Percentiles rank a stretch among this genome's conserved stretches.
These are phyloP conservation scores for Hypomecis atomaria DNA, from an alignment of 2,888 invertebrate genomes.

Conservation along the genomic window DNA sequence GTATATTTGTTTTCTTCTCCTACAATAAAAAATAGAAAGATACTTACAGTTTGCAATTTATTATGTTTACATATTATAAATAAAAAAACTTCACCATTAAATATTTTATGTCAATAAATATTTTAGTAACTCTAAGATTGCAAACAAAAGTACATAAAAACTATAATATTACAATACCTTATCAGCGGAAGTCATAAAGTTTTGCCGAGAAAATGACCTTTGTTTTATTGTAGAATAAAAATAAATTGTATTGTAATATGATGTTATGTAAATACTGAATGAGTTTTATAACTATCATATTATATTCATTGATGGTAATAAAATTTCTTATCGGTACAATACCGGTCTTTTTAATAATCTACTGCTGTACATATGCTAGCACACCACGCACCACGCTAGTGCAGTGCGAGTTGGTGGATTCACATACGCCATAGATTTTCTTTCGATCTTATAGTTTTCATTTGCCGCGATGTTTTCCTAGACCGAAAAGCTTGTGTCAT, in stretches of 20 bases:
- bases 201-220: conserved; percentile 11
- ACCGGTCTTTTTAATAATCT: too few relatives aligned
- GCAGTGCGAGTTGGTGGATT: too few relatives aligned
- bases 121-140: conserved; percentile 6
- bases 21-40: too few relatives aligned
- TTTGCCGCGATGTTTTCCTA: too few relatives aligned
- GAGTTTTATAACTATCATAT: conserved; percentile 11
- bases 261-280: conserved; percentile 19
- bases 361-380: too few relatives aligned
- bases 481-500: too few relatives aligned
- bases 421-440: too few relatives aligned
- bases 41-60: too few relatives aligned
- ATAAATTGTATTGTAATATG: conserved; percentile 18
- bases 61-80: too few relatives aligned
- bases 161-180: conserved; percentile 11
- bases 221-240: conserved; percentile 18
- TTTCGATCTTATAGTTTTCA: too few relatives aligned
- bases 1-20: too few relatives aligned
- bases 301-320: not conserved
- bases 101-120: not conserved
- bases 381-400: too few relatives aligned
- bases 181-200: conserved; percentile 23
- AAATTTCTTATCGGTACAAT: not conserved
- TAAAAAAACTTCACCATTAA: not conserved
- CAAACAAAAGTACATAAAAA: conserved; percentile 10